These are phyloP conservation scores for Protodeltote pygarga DNA, from an alignment of 2,888 invertebrate genomes.

Conservation along the genomic window DNA sequence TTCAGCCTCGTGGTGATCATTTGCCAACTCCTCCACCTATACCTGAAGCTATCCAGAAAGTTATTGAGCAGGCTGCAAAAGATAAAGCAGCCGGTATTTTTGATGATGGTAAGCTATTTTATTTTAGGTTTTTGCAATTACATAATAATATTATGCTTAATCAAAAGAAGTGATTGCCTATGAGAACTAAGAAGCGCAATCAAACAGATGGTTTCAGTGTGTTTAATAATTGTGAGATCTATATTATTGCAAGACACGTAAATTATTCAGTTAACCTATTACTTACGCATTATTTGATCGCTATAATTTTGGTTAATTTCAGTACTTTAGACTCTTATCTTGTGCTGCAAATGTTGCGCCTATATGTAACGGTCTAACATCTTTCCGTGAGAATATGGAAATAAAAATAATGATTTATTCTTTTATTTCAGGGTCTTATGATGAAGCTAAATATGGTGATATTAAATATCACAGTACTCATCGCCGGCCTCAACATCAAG, in stretches of 20 bases:
- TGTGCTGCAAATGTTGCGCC: background rate
- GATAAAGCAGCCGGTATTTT: conserved; percentile 66
- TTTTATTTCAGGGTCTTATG: conserved; percentile 67
- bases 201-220: conserved; percentile 3
- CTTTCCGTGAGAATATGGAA: too few relatives aligned
- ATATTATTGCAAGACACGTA: background rate
- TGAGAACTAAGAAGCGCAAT: conserved; percentile 4
- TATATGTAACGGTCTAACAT: background rate
- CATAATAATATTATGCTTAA: background rate
- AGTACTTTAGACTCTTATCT: conserved; percentile 5
- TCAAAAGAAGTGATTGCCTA: background rate
- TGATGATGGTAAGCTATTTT: conserved; percentile 72
- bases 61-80: conserved; percentile 68
- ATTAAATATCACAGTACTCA: conserved; percentile 58
- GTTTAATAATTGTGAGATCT: background rate
- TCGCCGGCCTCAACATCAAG: conserved; percentile 8
- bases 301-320: conserved; percentile 3
- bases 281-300: conserved; percentile 1
- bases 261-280: conserved; percentile 20
- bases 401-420: background rate
- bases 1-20: conserved; percentile 73
- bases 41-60: conserved; percentile 71
- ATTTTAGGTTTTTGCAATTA: background rate
- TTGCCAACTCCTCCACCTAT: conserved; percentile 77
- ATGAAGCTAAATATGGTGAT: conserved; percentile 74